Conservation (phyloP, 2,113 vertebrate genomes). For the Aramus guarauna region DNA sequence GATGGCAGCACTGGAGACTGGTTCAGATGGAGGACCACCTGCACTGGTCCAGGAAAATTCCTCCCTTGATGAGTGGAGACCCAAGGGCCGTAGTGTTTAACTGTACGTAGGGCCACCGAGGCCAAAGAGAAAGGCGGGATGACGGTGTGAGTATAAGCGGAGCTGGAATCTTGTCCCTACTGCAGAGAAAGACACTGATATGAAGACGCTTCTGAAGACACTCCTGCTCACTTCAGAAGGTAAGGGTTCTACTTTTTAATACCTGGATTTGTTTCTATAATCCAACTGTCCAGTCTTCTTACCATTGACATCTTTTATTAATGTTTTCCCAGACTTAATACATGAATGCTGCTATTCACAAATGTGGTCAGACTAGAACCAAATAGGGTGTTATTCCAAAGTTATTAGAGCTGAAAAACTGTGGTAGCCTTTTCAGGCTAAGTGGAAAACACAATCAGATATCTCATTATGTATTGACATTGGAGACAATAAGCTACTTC, state of each 20-base stretch:
- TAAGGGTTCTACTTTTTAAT: background rate
- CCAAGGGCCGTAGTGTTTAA: background rate
- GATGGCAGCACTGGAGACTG: rapidly evolving
- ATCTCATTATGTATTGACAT: background rate
- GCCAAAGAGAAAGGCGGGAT: background rate
- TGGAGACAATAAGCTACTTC: background rate
- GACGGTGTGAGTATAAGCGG: background rate
- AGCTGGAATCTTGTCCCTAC: background rate
- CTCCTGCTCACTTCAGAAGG: background rate
- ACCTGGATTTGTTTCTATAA: background rate
- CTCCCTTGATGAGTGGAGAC: background rate
- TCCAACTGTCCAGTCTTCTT: background rate
- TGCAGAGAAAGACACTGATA: background rate
- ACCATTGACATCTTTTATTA: background rate
- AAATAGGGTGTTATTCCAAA: background rate
- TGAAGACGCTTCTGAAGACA: background rate
- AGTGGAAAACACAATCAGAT: background rate
- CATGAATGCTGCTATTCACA: background rate
- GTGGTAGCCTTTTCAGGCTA: background rate
- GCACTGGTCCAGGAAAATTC: background rate
- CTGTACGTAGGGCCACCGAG: background rate
- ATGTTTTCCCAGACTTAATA: background rate
- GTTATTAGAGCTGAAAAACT: background rate
- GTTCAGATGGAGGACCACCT: background rate
- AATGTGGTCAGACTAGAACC: background rate